Evolutionary conservation across 2,113 vertebrate genomes (phyloP).

Genomic region (Astatotilapia flaviijosephi): DNA sequence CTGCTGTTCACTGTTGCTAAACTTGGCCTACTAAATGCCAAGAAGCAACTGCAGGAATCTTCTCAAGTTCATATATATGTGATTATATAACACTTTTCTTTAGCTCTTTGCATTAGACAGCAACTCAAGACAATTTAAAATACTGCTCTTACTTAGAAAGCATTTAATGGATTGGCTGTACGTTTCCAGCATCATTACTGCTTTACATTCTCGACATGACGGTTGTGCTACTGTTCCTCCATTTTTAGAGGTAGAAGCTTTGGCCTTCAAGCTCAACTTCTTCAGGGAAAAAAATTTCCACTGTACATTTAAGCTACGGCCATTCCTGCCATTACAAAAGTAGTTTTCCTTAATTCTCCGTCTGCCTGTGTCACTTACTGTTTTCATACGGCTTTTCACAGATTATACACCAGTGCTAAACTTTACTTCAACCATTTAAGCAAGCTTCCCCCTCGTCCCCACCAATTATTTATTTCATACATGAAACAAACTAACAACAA

Average conservation of each 20-base stretch:
- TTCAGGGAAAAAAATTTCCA: background rate
- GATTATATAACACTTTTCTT: background rate
- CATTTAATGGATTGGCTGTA: background rate
- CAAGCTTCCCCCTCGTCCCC: background rate
- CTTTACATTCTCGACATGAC: background rate
- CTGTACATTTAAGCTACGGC: background rate
- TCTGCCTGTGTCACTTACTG: background rate
- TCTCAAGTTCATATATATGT: background rate
- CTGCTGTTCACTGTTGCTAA: background rate
- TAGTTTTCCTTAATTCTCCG: background rate
- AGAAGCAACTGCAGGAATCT: background rate
- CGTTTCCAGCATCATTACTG: background rate
- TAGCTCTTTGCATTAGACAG: background rate
- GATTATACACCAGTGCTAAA: background rate
- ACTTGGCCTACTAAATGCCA: background rate
- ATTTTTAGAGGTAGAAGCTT: background rate
- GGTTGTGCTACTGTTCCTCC: background rate
- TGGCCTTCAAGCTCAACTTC: background rate
- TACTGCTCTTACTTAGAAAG: background rate
- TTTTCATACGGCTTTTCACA: background rate
- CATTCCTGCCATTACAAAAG: background rate
- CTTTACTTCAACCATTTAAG: background rate
- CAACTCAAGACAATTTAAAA: background rate
- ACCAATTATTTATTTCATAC: background rate
- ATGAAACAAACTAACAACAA: background rate